Base-by-base conservation (phyloP, 2,113 vertebrate genomes). In the Carassius carassius region DNA sequence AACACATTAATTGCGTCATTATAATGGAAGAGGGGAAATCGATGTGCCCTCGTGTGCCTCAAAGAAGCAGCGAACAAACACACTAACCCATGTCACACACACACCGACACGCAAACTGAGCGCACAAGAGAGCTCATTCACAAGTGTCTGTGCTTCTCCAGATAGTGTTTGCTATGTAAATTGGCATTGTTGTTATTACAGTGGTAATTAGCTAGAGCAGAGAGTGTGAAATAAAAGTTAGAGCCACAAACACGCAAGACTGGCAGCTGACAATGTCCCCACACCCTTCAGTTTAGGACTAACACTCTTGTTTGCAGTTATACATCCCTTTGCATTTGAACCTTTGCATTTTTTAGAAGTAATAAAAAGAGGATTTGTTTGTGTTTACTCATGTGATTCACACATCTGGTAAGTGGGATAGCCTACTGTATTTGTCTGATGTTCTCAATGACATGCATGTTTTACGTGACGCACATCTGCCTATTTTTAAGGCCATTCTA, bases 1-100 rank as follows among this genome's bases (percentile, higher is more conserved):
- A 89, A 89, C 89, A n/a, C 91, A 94, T 94, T 94, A 94, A 92
- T 89, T 92, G 91, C 89, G 89, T 93, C 92, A 93, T 94, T 92
- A 94, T 90, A 86, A 86, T 54, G 76, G 70, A 77, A 16, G 49
- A 1, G 63, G 8, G 3, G 62, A n/a, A 83, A 84, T 67, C 67
- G 85, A 44, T 81, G 76, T 83, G 78, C 69, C 83, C 70, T 2
- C 41, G 32, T 73, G 78, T 49, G 63, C 23, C n/a, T 44, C 21
- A 23, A 63, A 74, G 72, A 49, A 60, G 51, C 14, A 37, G 69
- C 72, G 58, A 73, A 86, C 58, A 86, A 74, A 78, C 49, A 21
- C 47, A 77, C 72, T n/a, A 19, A 75, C 37, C 73, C 70, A 81
- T 44, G 70, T 47, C 84, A 58, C 62, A 70, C 62, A 70, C 49